phyloP scores from a whole-genome alignment of 1,140 invertebrate species.

The Propsilocerus akamusi region DNA sequence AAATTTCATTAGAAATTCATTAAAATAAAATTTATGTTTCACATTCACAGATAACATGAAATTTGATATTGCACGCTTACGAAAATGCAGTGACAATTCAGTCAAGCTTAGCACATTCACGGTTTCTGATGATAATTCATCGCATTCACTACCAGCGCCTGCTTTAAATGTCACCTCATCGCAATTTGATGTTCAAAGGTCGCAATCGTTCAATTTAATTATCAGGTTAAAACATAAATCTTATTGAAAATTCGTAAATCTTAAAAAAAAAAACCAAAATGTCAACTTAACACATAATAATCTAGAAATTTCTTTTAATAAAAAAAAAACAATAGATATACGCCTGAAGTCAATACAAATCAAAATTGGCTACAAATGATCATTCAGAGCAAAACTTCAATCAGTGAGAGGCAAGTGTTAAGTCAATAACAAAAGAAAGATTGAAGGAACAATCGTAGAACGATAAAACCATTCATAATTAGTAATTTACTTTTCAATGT shows the following conservation, averaged over 20 bases:
- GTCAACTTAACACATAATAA: background rate
- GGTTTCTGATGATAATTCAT: slow-evolving; percentile 9
- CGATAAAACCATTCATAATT: no score
- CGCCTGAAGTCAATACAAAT: slow-evolving; percentile 18
- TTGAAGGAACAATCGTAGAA: no score
- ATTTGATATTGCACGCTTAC: slow-evolving; percentile 14
- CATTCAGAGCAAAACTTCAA: slow-evolving; percentile 18
- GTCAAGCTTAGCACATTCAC: slow-evolving; percentile 6
- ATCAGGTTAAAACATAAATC: slow-evolving; percentile 13
- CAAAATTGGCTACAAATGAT: slow-evolving; percentile 24
- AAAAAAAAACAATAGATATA: slow-evolving; percentile 15
- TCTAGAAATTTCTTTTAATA: no score
- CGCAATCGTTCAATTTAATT: slow-evolving; percentile 16
- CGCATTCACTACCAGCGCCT: background rate
- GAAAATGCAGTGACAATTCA: background rate
- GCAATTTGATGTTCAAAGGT: slow-evolving; percentile 16
- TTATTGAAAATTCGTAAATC: no score
- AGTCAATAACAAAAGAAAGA: no score
- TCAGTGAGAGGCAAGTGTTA: slow-evolving; percentile 8
- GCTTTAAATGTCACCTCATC: slow-evolving; percentile 8
- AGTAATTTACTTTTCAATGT: no score
- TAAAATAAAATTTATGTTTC: slow-evolving; percentile 13
- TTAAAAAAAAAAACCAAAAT: background rate
- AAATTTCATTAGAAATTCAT: slow-evolving; percentile 11
- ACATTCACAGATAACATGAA: slow-evolving; percentile 18